These are phyloP conservation scores for Epizoanthus rinbou DNA, from an alignment of 92 coral and sea anemone species.

Conservation along the genomic window DNA sequence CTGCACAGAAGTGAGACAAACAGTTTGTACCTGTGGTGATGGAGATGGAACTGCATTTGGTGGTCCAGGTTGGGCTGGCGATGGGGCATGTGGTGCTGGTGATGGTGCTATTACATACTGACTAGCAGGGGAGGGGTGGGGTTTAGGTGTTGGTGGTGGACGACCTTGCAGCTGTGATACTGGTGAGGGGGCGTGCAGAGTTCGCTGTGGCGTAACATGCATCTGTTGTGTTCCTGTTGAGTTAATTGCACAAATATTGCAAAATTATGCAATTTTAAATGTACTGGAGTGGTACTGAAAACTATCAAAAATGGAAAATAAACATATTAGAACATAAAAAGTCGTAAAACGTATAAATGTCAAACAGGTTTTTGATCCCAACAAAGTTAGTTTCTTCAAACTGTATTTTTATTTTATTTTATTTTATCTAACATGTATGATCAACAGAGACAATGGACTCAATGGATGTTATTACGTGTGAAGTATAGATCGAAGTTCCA, in stretches of 20 bases:
- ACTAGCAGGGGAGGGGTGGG: constrained; percentile 81
- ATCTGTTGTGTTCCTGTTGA: background rate
- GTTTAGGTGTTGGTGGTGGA: constrained; percentile 64
- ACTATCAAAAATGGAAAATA: too few species aligned
- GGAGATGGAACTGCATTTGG: constrained; percentile 24
- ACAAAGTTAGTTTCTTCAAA: too few species aligned
- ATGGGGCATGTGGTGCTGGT: constrained; percentile 81
- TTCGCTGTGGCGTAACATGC: background rate
- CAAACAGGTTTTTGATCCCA: too few species aligned
- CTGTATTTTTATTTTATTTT: too few species aligned
- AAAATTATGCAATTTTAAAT: too few species aligned
- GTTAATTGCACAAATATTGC: background rate
- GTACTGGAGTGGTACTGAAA: too few species aligned
- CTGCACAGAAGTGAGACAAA: background rate
- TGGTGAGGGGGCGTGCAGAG: constrained; percentile 29
- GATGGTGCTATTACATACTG: constrained; percentile 82
- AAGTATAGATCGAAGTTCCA: too few species aligned
- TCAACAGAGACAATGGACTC: too few species aligned
- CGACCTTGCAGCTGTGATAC: constrained; percentile 21
- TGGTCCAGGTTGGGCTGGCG: constrained; percentile 71
- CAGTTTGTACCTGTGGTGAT: constrained; percentile 30
- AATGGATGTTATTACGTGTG: too few species aligned
- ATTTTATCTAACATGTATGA: too few species aligned
- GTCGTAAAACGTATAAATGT: too few species aligned
- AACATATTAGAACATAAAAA: too few species aligned